These are phyloP conservation scores for Thalassaphorura encarpata DNA, from an alignment of 1,140 invertebrate genomes.

Conservation along the genomic window DNA sequence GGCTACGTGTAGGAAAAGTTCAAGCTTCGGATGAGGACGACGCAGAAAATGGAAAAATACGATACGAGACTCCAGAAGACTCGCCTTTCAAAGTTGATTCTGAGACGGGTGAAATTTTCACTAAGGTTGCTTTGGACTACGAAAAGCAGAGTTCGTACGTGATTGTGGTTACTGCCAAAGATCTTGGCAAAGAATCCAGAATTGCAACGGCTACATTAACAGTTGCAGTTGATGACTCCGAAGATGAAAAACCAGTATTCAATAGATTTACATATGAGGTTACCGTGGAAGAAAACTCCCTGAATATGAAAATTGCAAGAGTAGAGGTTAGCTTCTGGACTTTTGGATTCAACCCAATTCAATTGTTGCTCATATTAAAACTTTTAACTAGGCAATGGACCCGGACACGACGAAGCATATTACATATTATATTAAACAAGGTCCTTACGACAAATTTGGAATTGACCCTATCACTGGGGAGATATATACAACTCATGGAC, in stretches of 20 bases:
- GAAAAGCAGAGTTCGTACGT: conserved; percentile 59
- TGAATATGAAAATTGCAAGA: conserved; percentile 61
- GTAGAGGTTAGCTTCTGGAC: conserved; percentile 49
- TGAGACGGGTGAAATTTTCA: conserved; percentile 64
- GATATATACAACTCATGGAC: conserved; percentile 56
- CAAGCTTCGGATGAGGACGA: conserved; percentile 73
- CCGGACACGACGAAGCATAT: conserved; percentile 64
- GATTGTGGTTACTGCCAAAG: conserved; percentile 70
- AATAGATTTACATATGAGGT: conserved; percentile 58
- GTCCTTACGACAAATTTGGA: conserved; percentile 65
- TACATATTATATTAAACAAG: conserved; percentile 72
- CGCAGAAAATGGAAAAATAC: conserved; percentile 49
- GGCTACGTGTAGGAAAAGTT: conserved; percentile 61
- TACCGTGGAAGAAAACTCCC: conserved; percentile 69
- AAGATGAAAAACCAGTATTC: conserved; percentile 73
- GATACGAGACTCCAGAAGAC: conserved; percentile 57
- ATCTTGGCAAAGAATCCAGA: conserved; percentile 67
- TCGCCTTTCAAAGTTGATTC: conserved; percentile 68
- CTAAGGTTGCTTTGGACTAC: conserved; percentile 66
- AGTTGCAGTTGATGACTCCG: conserved; percentile 63
- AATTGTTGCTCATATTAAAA: background rate
- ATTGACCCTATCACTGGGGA: conserved; percentile 67
- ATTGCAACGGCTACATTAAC: conserved; percentile 77
- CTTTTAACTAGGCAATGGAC: conserved; percentile 51
- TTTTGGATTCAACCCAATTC: background rate